These are phyloP conservation scores for Liparis tanakae DNA, from an alignment of 2,797 vertebrate species.

Conservation along the genomic window DNA sequence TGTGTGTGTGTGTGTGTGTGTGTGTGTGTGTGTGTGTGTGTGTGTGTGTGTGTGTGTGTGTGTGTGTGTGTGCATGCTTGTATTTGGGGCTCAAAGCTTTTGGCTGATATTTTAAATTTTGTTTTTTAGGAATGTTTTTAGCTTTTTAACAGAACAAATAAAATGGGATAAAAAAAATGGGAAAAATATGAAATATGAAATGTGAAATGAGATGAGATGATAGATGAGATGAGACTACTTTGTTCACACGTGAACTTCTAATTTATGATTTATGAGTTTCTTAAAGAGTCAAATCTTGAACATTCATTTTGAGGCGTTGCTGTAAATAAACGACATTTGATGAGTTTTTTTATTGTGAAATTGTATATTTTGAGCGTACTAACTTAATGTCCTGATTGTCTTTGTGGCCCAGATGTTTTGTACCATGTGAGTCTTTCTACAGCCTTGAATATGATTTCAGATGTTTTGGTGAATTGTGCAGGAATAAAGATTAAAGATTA, in stretches of 20 bases:
- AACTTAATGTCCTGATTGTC: slow-evolving; percentile 82
- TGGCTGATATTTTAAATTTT: background rate
- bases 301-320: slow-evolving; percentile 63
- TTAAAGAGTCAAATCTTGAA: slow-evolving; percentile 64
- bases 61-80: no score
- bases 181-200: slow-evolving; percentile 81
- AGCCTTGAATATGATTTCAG: slow-evolving; percentile 78
- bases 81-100: background rate
- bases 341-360: slow-evolving; percentile 80
- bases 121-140: slow-evolving; percentile 29
- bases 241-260: slow-evolving; percentile 74
- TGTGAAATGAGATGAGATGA: slow-evolving; percentile 71
- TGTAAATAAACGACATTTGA: slow-evolving; percentile 84
- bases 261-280: slow-evolving; percentile 78
- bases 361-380: slow-evolving; percentile 83
- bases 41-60: no score
- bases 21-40: no score
- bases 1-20: no score
- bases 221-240: slow-evolving; percentile 82
- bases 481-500: slow-evolving; percentile 70
- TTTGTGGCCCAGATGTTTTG: slow-evolving; percentile 70
- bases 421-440: slow-evolving; percentile 67
- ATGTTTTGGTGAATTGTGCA: slow-evolving; percentile 71
- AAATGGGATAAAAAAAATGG: slow-evolving; percentile 44
- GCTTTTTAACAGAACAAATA: slow-evolving; percentile 41